A percentile compares a stretch with the other conserved stretches of the same genome.
Conservation (phyloP, 1,140 invertebrate genomes). For the Bombus confusus region DNA sequence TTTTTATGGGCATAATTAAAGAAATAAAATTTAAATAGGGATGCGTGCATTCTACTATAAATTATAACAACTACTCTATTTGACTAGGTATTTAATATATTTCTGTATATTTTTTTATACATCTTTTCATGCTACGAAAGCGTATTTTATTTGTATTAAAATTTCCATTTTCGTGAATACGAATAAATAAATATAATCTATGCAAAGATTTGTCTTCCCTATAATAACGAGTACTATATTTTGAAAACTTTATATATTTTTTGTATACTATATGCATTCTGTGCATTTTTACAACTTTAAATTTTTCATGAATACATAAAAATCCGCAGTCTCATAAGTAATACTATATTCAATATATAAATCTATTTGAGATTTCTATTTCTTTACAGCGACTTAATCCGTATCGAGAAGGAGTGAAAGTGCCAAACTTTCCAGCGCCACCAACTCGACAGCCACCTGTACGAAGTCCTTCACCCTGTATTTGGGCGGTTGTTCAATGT, state of each 20-base stretch:
- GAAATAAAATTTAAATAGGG: background rate
- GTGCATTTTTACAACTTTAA: too few species aligned
- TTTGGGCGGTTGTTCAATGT: slow-evolving; percentile 87
- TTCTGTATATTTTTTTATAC: too few species aligned
- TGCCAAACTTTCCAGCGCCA: slow-evolving; percentile 67
- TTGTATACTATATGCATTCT: too few species aligned
- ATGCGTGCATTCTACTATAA: too few species aligned
- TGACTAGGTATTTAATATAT: too few species aligned
- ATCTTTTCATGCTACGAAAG: too few species aligned
- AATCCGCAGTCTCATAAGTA: background rate
- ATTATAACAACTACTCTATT: too few species aligned
- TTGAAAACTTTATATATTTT: background rate
- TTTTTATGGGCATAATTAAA: background rate
- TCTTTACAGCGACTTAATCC: slow-evolving; percentile 67
- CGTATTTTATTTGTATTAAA: background rate
- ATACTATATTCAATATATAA: background rate
- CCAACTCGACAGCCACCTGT: slow-evolving; percentile 61
- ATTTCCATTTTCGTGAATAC: background rate
- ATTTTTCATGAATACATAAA: background rate
- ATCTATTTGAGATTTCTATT: background rate
- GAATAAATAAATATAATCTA: background rate
- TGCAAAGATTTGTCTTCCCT: background rate
- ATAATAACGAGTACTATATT: background rate
- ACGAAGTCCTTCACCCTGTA: slow-evolving; percentile 82
- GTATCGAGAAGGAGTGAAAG: slow-evolving; percentile 59